These are phyloP conservation scores for Bombus confusus DNA, from an alignment of 1,140 invertebrate genomes.

Conservation along the genomic window DNA sequence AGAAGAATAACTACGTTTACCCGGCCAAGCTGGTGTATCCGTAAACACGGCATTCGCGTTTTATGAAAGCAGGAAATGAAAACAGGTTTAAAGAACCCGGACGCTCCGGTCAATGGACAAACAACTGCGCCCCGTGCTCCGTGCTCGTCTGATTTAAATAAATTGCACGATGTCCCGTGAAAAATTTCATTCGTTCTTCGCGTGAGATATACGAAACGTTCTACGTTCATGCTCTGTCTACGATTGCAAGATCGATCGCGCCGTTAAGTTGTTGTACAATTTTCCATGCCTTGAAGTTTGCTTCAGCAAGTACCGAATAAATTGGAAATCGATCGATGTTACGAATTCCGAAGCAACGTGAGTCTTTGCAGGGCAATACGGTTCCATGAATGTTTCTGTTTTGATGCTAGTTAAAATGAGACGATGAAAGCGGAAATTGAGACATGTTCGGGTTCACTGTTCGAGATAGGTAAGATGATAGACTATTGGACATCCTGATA, in stretches of 20 bases:
- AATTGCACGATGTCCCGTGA: constrained; percentile 29
- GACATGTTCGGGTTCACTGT: too few relatives aligned
- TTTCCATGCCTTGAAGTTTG: background rate
- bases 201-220: background rate
- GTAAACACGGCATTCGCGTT: constrained; percentile 55
- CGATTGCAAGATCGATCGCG: background rate
- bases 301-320: background rate
- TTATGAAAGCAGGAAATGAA: constrained; percentile 54
- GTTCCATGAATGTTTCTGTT: background rate
- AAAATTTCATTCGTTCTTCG: constrained; percentile 14
- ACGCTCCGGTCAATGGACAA: constrained; percentile 39
- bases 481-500: too few relatives aligned
- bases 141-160: constrained; percentile 36
- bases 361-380: background rate
- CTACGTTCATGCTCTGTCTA: background rate
- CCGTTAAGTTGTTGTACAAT: background rate
- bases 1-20: constrained; percentile 54
- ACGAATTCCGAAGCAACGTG: background rate
- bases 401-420: background rate
- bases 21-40: constrained; percentile 37
- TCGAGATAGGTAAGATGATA: too few relatives aligned
- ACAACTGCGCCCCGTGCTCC: constrained; percentile 3
- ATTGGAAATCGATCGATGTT: background rate
- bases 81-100: constrained; percentile 51
- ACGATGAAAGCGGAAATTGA: too few relatives aligned